Evolutionary conservation across 2,888 invertebrate genomes (phyloP).

Genomic region (Saturnia pavonia): DNA sequence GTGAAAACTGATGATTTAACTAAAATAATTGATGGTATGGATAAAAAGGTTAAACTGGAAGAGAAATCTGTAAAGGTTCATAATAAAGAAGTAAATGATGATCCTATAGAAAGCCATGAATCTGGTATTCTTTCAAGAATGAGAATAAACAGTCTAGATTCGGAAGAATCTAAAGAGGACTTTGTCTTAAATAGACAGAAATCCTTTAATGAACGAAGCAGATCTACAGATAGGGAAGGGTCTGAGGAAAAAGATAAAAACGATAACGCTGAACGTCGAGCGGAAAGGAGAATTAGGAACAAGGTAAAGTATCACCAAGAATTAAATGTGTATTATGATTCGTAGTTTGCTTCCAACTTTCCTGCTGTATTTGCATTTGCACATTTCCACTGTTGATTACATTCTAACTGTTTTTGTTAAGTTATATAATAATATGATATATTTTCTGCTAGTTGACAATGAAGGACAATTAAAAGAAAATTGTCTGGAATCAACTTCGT

Average conservation of each 20-base stretch:
- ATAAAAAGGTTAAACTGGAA: conserved; percentile 66
- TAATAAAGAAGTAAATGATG: conserved; percentile 61
- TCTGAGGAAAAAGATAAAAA: conserved; percentile 77
- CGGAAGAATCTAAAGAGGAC: conserved; percentile 63
- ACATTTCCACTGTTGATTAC: too few species aligned
- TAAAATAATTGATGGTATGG: conserved; percentile 73
- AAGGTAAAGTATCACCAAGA: conserved; percentile 67
- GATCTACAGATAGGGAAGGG: conserved; percentile 79
- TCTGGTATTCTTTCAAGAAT: conserved; percentile 42
- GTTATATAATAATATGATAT: too few species aligned
- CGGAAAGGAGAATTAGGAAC: conserved; percentile 84
- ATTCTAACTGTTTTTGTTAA: too few species aligned
- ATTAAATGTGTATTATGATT: too few species aligned
- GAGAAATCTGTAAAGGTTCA: conserved; percentile 49
- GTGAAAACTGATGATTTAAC: conserved; percentile 76
- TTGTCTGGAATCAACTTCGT: background rate
- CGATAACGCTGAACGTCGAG: conserved; percentile 79
- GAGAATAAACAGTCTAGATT: conserved; percentile 69
- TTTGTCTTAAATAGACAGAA: conserved; percentile 75
- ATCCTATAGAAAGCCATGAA: conserved; percentile 41
- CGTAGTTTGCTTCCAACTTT: too few species aligned
- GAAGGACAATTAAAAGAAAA: background rate
- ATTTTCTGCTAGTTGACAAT: too few species aligned
- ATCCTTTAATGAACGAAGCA: conserved; percentile 81
- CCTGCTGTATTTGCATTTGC: too few species aligned